Base-by-base conservation (phyloP, 2,797 vertebrate genomes). In the Ctenopoma multispine region DNA sequence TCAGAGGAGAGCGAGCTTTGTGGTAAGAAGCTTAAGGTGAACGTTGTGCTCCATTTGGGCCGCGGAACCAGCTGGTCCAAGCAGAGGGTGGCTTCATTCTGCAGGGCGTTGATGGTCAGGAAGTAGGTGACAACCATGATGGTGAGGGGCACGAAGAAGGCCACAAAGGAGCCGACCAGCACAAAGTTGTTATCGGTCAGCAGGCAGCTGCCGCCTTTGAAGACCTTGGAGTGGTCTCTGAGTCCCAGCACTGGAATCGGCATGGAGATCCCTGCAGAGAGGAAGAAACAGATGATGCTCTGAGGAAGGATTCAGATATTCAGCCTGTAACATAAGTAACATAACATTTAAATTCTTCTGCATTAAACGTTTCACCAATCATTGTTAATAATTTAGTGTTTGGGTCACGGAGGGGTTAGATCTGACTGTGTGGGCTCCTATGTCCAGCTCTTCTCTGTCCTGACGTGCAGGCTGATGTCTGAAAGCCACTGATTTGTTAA, bases 51-150 rank as follows among this genome's bases (percentile, higher is more conserved):
- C 92, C 96, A 95, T 69, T 96, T 97, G 79, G 95, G 94, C 51
- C 96, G 93, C 0, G 96, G 94, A 8, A 96, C 94, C 68, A 92
- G 89, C 80, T 96, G 96, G 77, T 96, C 96, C 79, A 97, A 85
- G 0, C 96, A 98, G 41, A 97, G 74, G 0, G 85, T 96, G 68
- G 96, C 96, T 89, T 99, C 96, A 59, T 96, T 97, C 92, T 97
- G 97, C 55, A 99, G 95, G 0, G 95, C 95, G 21, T 85, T 94
- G 92, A 99, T 97, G 67, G 97, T 99, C 91, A 99, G 94, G 90
- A 97, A 96, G 86, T 99, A 99, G 34, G 96, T 98, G 89, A 98
- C 94, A 21, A 98, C 93, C 98, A 99, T 99, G 92, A 99, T 98
- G 79, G 94, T 95, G 53, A 99, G 91, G 8, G 98, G 98, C 56